Evolutionary conservation across 2,797 vertebrate genomes (phyloP).

Genomic region (Bufotes viridis): DNA sequence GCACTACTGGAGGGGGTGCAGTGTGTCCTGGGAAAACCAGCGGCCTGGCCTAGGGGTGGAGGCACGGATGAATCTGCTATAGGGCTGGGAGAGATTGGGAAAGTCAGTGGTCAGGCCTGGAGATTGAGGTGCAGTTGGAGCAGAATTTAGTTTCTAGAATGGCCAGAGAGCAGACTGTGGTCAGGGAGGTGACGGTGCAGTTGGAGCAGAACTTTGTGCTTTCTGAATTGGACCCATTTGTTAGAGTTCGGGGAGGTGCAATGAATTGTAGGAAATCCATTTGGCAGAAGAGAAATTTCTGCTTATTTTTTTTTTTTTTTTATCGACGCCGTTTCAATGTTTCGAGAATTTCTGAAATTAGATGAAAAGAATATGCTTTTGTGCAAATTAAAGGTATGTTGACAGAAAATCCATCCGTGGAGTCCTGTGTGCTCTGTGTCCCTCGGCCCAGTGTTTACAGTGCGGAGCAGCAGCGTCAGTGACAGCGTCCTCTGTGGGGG

Average conservation of each 20-base stretch:
- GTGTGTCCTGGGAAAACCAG: not conserved
- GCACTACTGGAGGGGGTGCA: not conserved
- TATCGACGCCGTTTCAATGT: conserved; percentile 33
- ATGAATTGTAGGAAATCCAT: not conserved
- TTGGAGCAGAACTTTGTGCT: not conserved
- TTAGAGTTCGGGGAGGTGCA: no score
- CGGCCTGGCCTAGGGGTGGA: no score
- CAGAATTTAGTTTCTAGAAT: no score
- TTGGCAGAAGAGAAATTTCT: not conserved
- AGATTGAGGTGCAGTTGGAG: not conserved
- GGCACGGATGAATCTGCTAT: no score
- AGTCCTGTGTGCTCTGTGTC: not conserved
- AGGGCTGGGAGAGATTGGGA: no score
- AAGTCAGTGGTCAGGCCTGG: no score
- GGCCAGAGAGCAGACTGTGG: no score
- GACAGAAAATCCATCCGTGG: not conserved
- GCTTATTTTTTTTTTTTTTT: conserved; percentile 2
- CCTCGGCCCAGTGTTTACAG: not conserved
- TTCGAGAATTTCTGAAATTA: conserved; percentile 12
- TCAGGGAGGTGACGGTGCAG: no score
- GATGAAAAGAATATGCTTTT: conserved; percentile 1
- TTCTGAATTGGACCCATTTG: no score
- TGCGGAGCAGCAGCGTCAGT: not conserved
- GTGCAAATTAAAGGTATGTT: conserved; percentile 10
- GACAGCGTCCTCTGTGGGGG: not conserved